A percentile compares a stretch with the other conserved stretches of the same genome.
phyloP scores from a whole-genome alignment of 2,888 invertebrate genomes.

The Polylopha cassiicola region DNA sequence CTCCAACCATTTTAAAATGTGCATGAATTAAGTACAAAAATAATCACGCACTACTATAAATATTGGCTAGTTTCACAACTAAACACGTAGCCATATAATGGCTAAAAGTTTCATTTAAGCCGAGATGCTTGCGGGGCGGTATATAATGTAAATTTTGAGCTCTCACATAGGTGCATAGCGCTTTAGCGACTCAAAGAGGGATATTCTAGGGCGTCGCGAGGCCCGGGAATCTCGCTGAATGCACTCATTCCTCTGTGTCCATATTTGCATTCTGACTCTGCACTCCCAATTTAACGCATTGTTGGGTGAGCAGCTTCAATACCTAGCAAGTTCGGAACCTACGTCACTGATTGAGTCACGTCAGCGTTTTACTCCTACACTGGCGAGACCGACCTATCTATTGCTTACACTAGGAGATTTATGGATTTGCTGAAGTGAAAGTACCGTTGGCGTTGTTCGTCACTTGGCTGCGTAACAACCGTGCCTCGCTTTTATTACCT shows the following conservation, averaged over 20 bases:
- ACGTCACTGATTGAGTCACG: slow-evolving; percentile 6
- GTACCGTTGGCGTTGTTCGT: too few species aligned
- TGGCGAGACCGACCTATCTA: slow-evolving; percentile 1
- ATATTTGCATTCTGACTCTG: slow-evolving; percentile 48
- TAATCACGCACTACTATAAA: too few species aligned
- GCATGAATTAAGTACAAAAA: too few species aligned
- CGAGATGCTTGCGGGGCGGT: slow-evolving; percentile 11
- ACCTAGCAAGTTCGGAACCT: slow-evolving; percentile 1
- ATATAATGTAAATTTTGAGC: slow-evolving; percentile 26
- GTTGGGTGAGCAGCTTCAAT: slow-evolving; percentile 32
- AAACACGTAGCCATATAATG: too few species aligned
- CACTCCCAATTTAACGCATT: slow-evolving; percentile 47
- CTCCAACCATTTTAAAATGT: too few species aligned
- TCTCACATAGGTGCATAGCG: slow-evolving; percentile 22
- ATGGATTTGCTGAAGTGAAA: too few species aligned
- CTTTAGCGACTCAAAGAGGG: slow-evolving; percentile 23
- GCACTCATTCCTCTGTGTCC: slow-evolving; percentile 36
- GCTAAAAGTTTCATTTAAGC: slow-evolving; percentile 16
- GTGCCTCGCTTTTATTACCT: too few species aligned
- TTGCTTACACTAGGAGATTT: too few species aligned
- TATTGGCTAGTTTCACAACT: too few species aligned
- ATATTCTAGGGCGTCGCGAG: slow-evolving; percentile 23
- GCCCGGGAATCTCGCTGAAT: slow-evolving; percentile 34
- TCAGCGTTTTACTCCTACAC: slow-evolving; percentile 6
- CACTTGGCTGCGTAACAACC: too few species aligned